Conservation (phyloP, 2,888 invertebrate genomes). For the Encarsia formosa region DNA sequence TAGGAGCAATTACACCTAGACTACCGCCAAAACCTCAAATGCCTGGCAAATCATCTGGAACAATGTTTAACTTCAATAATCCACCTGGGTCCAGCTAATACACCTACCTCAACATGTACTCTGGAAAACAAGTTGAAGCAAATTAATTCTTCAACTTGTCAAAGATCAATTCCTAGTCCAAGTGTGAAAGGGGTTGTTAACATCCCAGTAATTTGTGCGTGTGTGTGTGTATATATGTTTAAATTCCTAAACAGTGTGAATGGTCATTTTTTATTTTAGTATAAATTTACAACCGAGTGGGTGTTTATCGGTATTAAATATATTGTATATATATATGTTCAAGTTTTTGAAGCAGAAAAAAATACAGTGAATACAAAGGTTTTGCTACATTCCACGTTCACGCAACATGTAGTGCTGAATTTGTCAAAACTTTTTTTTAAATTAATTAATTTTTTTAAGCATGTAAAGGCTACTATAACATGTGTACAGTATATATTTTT, state of each 20-base stretch:
- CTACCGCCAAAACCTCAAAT: conserved; percentile 47
- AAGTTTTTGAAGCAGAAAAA: background rate
- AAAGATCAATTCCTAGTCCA: conserved; percentile 27
- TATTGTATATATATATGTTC: background rate
- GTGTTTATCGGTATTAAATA: too few relatives aligned
- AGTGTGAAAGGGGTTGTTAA: conserved; percentile 5
- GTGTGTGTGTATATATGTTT: background rate
- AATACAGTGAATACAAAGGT: conserved; percentile 9
- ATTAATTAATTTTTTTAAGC: conserved; percentile 24
- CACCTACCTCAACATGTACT: conserved; percentile 5
- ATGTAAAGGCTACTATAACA: conserved; percentile 29
- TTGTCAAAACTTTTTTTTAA: conserved; percentile 23
- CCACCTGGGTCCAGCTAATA: conserved; percentile 47
- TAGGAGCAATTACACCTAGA: conserved; percentile 47
- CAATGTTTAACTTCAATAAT: conserved; percentile 48
- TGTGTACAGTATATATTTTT: conserved; percentile 43
- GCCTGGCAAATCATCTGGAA: conserved; percentile 46
- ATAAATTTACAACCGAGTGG: too few relatives aligned
- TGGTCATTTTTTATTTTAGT: too few relatives aligned
- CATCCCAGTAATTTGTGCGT: background rate
- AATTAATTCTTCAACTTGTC: conserved; percentile 23
- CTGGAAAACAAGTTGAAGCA: conserved; percentile 11
- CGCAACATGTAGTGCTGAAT: conserved; percentile 8
- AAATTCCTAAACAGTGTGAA: too few relatives aligned
- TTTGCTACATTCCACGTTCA: conserved; percentile 23